phyloP scores from a whole-genome alignment of 37 sponge, comb jelly and placozoan species.

The Spongia lamella region DNA sequence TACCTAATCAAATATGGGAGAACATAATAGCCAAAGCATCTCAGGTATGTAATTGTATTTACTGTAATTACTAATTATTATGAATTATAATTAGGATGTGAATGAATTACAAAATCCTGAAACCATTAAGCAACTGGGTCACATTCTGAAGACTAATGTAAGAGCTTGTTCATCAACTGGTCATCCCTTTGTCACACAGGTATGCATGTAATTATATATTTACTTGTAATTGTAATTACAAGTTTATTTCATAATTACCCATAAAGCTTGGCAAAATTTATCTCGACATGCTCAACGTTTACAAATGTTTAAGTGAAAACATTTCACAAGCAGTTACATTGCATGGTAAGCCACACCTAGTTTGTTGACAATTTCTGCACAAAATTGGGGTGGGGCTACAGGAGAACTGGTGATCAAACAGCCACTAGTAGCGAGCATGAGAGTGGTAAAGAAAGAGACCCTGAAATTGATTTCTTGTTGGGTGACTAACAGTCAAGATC shows the following conservation, averaged over 20 bases:
- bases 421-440: constrained; percentile 86
- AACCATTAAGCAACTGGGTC: constrained; percentile 85
- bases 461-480: constrained; percentile 92
- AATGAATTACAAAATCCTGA: constrained; percentile 84
- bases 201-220: constrained; percentile 7
- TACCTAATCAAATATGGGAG: constrained; percentile 98
- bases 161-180: constrained; percentile 91
- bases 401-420: constrained; percentile 90
- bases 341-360: constrained; percentile 41
- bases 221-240: background rate
- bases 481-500: constrained; percentile 85
- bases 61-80: background rate
- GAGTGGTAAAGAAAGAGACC: constrained; percentile 95
- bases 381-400: constrained; percentile 1
- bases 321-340: constrained; percentile 75
- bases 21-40: constrained; percentile 75
- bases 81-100: constrained; percentile 44
- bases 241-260: background rate
- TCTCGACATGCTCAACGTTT: constrained; percentile 97
- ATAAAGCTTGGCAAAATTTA: constrained; percentile 96
- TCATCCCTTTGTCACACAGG: constrained; percentile 94
- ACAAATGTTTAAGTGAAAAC: constrained; percentile 94
- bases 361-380: background rate
- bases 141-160: constrained; percentile 97
- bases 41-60: background rate